Percentiles rank a stretch among this genome's conserved stretches.
These are phyloP conservation scores for Xerus rutilus DNA, from an alignment of 2,797 vertebrate genomes.

Conservation along the genomic window DNA sequence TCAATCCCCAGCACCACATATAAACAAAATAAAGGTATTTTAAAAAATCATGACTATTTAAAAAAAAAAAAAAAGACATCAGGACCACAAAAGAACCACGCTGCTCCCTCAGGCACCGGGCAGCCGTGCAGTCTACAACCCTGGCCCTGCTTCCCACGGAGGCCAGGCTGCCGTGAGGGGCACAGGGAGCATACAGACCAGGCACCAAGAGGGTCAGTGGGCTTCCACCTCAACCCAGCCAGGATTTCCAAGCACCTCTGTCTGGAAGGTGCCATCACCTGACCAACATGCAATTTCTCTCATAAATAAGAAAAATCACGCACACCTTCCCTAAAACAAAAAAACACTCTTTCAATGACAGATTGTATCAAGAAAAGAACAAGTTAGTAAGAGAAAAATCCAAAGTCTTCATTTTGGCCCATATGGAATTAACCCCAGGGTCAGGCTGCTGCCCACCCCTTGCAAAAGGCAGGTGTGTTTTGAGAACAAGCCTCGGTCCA, in stretches of 20 bases:
- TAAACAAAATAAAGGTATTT: too few relatives aligned
- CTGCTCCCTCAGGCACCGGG: not conserved
- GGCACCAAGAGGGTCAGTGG: rapidly evolving
- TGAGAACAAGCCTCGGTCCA: not conserved
- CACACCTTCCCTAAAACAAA: not conserved
- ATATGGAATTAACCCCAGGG: not conserved
- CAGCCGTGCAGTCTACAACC: rapidly evolving
- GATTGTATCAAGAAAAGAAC: not conserved
- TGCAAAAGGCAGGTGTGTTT: too few relatives aligned
- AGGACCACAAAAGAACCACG: not conserved
- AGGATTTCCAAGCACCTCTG: not conserved
- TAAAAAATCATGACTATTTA: too few relatives aligned
- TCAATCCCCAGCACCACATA: too few relatives aligned
- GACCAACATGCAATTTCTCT: not conserved
- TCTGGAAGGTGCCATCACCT: rapidly evolving
- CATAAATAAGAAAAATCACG: not conserved
- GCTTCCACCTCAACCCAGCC: not conserved
- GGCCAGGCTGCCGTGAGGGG: rapidly evolving
- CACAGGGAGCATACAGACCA: too few relatives aligned
- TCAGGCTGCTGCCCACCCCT: not conserved
- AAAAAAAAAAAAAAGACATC: not conserved
- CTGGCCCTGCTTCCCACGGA: not conserved
- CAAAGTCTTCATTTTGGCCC: not conserved
- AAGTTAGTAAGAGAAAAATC: not conserved
- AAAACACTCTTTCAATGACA: not conserved